Base-by-base conservation (phyloP, 2,888 invertebrate genomes). In the Drosophila paramelanica region DNA sequence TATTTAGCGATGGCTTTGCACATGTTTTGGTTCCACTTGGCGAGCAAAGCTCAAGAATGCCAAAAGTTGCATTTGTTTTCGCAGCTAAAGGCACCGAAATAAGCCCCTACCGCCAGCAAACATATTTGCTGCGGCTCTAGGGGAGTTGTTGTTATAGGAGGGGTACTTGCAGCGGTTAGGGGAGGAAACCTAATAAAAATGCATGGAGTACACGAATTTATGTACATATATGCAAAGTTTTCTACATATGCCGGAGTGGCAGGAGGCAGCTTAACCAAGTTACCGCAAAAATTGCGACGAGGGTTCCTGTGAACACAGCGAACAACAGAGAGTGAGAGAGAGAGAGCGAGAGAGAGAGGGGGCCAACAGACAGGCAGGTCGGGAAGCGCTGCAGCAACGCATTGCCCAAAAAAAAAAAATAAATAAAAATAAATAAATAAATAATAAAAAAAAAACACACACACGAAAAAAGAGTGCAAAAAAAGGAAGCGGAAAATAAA, bases 271-370 rank as follows among this genome's bases (percentile, higher is more conserved):
- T 75, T 75, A 79, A 82, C 83, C 77, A 81, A 83, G 80, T 83
- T 73, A 82, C 80, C 80, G 80, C 80, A 79, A 72, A 81, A 81
- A 73, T 72, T 83, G 73, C 84, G 59, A 80, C 64, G 81, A 82
- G 82, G 67, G 50, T 75, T 60, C 51, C 69, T 59, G 56, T 17
- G 20, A 67, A 51, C 62, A 45, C 13, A 36, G 5, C 36, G 8
- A 36, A 11, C 36, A 31, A 55, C 39, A 11, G 17, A 10, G 31
- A 17, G 27, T 1, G 14, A 10, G 14, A 2, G 17, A 31, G 27
- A 55, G 23, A 0, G 39, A 4, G 10, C 0, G 38, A 8, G 20
- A 33, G 6, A 20, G 17, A 39, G 25, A 10, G 11, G 49, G 23
- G 42, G 36, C 27, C 25, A 45, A 52, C 67, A 43, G 38, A 67